A percentile compares a stretch with the other conserved stretches of the same genome.
Evolutionary conservation across 64 coral and sea anemone species (phyloP).

Genomic region (Stichodactyla helianthus): DNA sequence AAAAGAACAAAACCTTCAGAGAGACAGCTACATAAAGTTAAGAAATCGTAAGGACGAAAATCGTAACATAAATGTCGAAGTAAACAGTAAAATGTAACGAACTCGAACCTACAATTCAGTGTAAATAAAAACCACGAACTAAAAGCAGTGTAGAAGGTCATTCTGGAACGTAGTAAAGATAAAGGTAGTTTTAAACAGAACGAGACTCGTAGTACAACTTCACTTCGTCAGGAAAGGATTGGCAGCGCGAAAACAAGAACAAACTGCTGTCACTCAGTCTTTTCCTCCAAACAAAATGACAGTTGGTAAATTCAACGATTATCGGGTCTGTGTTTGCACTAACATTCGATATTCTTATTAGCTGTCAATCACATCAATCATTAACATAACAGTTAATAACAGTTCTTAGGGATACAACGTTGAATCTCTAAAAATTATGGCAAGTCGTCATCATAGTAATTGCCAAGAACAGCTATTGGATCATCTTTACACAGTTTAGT

Average conservation of each 20-base stretch:
- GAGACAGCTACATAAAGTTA: neutral
- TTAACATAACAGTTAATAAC: neutral
- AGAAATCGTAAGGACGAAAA: neutral
- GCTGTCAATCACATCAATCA: neutral
- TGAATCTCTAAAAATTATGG: neutral
- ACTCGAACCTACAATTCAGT: neutral
- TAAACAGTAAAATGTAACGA: neutral
- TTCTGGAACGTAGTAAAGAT: neutral
- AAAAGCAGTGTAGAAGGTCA: neutral
- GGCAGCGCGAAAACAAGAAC: neutral
- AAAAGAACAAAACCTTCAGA: neutral
- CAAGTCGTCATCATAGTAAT: neutral
- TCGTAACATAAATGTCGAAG: neutral
- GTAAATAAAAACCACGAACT: neutral
- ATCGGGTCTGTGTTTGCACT: neutral
- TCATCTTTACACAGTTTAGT: neutral
- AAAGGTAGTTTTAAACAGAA: neutral
- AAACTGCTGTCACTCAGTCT: neutral
- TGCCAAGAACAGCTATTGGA: neutral
- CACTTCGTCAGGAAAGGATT: neutral
- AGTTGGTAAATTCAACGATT: neutral
- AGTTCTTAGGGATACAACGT: neutral
- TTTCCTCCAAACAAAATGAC: neutral
- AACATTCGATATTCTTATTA: constrained; percentile 2
- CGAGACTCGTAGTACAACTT: no score